Percentiles rank a stretch among this genome's conserved stretches.
phyloP scores from a whole-genome alignment of 1,140 invertebrate species.

The Idris sp. region DNA sequence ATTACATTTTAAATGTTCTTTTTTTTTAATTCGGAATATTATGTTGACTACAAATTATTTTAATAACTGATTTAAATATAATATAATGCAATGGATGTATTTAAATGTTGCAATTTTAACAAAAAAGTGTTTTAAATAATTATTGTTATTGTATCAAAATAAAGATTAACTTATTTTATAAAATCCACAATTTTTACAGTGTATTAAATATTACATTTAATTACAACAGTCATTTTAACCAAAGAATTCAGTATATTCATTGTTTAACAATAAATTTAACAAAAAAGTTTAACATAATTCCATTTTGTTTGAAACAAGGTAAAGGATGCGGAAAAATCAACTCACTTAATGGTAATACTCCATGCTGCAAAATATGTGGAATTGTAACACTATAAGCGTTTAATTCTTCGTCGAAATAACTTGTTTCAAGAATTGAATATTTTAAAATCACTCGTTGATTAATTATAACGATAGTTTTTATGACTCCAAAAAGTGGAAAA shows the following conservation, averaged over 20 bases:
- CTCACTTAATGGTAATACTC: conserved; percentile 12
- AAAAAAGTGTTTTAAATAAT: too few species aligned
- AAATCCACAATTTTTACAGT: too few species aligned
- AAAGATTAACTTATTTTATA: too few species aligned
- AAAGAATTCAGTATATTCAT: conserved; percentile 14
- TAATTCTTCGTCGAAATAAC: conserved; percentile 8
- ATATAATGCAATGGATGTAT: too few species aligned
- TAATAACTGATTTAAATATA: too few species aligned
- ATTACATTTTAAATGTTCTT: too few species aligned
- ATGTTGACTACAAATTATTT: too few species aligned
- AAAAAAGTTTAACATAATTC: conserved; percentile 20
- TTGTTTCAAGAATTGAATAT: conserved; percentile 7
- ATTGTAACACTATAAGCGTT: conserved; percentile 16
- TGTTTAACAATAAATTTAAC: conserved; percentile 19
- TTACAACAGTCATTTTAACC: not conserved
- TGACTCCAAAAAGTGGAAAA: conserved; percentile 25
- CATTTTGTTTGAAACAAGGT: conserved; percentile 5
- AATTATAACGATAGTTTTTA: conserved; percentile 27
- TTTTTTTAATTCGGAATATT: too few species aligned
- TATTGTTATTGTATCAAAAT: too few species aligned
- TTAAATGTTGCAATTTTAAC: too few species aligned
- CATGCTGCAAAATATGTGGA: not conserved
- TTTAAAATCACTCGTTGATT: conserved; percentile 2
- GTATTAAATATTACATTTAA: too few species aligned
- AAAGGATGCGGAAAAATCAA: conserved; percentile 37